These are phyloP conservation scores for Heliornis fulica DNA, from an alignment of 2,113 vertebrate genomes.

Conservation along the genomic window DNA sequence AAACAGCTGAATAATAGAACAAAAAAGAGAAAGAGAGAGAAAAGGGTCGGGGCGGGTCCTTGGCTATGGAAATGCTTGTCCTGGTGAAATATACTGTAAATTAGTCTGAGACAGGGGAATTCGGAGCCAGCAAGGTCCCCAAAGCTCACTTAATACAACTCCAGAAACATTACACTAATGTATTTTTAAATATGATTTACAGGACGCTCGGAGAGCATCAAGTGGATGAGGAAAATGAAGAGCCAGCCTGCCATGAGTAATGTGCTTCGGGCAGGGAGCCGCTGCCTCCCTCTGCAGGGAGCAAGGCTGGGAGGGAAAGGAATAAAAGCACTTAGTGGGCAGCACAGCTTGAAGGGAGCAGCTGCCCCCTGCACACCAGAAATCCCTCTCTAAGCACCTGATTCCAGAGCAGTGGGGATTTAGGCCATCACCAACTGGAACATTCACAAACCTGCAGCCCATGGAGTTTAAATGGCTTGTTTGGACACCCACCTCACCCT, in stretches of 20 bases:
- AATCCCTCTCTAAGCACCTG: rapidly evolving
- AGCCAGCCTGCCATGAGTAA: neutral
- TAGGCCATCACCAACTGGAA: neutral
- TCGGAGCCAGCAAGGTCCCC: slow-evolving; percentile 17
- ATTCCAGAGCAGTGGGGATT: neutral
- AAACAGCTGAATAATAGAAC: slow-evolving; percentile 36
- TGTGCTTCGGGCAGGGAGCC: neutral
- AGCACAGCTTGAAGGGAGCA: neutral
- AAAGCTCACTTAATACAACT: slow-evolving; percentile 54
- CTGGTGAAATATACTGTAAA: slow-evolving; percentile 47
- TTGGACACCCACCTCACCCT: rapidly evolving
- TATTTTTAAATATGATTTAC: slow-evolving; percentile 68
- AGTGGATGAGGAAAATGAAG: neutral
- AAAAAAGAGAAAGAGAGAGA: neutral
- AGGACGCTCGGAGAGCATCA: neutral
- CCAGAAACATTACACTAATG: slow-evolving; percentile 54
- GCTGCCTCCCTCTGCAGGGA: neutral
- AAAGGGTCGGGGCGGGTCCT: neutral
- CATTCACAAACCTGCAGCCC: neutral
- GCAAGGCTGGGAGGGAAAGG: neutral
- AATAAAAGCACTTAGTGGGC: neutral
- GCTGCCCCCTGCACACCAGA: neutral
- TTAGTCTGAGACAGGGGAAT: slow-evolving; percentile 30
- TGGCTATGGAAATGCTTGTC: slow-evolving; percentile 23
- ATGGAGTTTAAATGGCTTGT: neutral